Conservation (phyloP, 1,140 invertebrate species). For the Apis laboriosa region DNA sequence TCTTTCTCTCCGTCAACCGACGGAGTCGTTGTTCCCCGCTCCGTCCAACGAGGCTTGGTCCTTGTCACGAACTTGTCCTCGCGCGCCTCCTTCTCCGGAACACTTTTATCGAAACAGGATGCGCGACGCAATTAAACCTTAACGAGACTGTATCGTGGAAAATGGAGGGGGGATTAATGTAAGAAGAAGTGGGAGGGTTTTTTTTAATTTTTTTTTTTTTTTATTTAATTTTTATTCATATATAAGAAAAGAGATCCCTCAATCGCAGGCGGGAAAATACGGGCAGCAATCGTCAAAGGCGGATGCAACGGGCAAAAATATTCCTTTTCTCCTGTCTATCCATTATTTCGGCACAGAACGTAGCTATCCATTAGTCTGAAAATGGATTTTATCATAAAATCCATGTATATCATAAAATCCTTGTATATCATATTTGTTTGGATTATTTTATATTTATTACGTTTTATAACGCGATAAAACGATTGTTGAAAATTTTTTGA, state of each 20-base stretch:
- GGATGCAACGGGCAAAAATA: constrained; percentile 34
- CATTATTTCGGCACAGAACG: constrained; percentile 44
- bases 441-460: too few relatives aligned
- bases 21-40: background rate
- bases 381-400: constrained; percentile 54
- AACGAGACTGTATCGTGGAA: constrained; percentile 31
- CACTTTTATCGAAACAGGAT: constrained; percentile 35
- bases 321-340: constrained; percentile 20
- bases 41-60: background rate
- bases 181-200: background rate
- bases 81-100: constrained; percentile 42
- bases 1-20: background rate
- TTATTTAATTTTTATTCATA: background rate
- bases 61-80: background rate
- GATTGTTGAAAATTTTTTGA: too few relatives aligned
- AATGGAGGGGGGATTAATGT: constrained; percentile 39
- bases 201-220: background rate
- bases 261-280: background rate
- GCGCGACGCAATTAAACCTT: constrained; percentile 43
- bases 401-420: too few relatives aligned
- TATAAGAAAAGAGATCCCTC: background rate
- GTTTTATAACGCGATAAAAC: too few relatives aligned
- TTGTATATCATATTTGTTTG: too few relatives aligned
- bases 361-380: constrained; percentile 53
- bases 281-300: constrained; percentile 36